Percentiles rank a stretch among this genome's conserved stretches.
Evolutionary conservation across 1,140 invertebrate genomes (phyloP).

Genomic region (Drosophila hydei): DNA sequence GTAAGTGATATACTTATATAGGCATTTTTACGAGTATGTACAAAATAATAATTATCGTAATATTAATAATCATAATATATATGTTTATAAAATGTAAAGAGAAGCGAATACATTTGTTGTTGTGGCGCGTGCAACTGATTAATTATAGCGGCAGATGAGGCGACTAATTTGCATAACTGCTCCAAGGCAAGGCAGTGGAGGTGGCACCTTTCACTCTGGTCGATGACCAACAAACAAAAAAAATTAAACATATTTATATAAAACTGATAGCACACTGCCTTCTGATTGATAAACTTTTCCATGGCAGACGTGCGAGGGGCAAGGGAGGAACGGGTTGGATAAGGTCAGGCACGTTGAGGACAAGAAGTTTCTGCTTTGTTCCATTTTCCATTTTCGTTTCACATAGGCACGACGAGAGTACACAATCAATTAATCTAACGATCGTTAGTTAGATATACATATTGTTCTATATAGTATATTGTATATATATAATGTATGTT

Average conservation of each 20-base stretch:
- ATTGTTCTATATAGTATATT: conserved; percentile 15
- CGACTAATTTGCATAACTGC: conserved; percentile 48
- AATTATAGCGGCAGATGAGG: conserved; percentile 31
- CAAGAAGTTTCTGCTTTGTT: conserved; percentile 4
- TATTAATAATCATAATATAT: conserved; percentile 5
- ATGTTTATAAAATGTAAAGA: conserved; percentile 8
- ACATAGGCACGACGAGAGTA: conserved; percentile 20
- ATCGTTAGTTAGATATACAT: conserved; percentile 29
- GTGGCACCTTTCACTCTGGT: conserved; percentile 47
- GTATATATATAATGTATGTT: conserved; percentile 29
- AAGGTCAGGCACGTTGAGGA: conserved; percentile 25
- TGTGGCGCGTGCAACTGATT: conserved; percentile 36
- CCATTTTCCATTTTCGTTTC: conserved; percentile 2
- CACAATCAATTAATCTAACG: conserved; percentile 8
- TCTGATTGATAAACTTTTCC: no score
- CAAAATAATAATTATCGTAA: conserved; percentile 27
- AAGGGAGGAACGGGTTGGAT: background rate
- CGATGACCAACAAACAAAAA: conserved; percentile 30
- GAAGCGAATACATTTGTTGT: conserved; percentile 27
- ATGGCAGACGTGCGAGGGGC: conserved; percentile 1
- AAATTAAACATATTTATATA: background rate
- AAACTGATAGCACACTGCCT: conserved; percentile 27
- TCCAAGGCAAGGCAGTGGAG: conserved; percentile 33
- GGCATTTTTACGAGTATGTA: conserved; percentile 43
- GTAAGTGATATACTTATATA: conserved; percentile 34